A percentile compares a stretch with the other conserved stretches of the same genome.
These are phyloP conservation scores for Drosophila leonis DNA, from an alignment of 2,888 invertebrate genomes.

Conservation along the genomic window DNA sequence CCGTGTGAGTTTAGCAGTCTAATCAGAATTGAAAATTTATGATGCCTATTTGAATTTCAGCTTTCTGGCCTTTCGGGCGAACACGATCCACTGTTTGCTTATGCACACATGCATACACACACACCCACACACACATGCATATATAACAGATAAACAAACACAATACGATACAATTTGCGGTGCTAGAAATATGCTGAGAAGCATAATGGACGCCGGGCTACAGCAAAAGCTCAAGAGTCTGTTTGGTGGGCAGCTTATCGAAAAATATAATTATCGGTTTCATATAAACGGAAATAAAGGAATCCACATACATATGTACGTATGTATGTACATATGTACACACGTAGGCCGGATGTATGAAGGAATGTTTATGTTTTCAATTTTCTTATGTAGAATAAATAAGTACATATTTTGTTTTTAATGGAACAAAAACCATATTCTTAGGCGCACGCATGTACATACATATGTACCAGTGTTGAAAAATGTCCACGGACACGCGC, in stretches of 20 bases:
- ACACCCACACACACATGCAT: too few relatives aligned
- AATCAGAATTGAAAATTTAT: neutral
- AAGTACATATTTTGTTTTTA: neutral
- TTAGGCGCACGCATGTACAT: too few relatives aligned
- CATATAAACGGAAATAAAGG: neutral
- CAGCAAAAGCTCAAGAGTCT: neutral
- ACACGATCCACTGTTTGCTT: neutral
- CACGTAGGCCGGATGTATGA: constrained; percentile 1
- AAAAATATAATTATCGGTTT: neutral
- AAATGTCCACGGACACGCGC: too few relatives aligned
- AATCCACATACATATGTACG: neutral
- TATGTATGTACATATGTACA: neutral
- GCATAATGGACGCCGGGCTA: neutral
- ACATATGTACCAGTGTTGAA: too few relatives aligned
- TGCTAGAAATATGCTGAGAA: neutral
- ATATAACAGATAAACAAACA: too few relatives aligned
- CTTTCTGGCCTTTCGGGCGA: neutral
- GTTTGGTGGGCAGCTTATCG: neutral
- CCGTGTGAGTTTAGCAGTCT: too few relatives aligned
- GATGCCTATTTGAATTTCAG: neutral
- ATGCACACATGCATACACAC: neutral
- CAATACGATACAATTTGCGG: neutral
- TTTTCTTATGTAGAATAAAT: neutral
- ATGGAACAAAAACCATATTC: neutral
- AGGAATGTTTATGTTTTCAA: neutral